Evolutionary conservation across 37 sponge, comb jelly and placozoan genomes (phyloP), one percentile per base, ranked within the genome.

Genomic region (Oopsacas minuta): DNA sequence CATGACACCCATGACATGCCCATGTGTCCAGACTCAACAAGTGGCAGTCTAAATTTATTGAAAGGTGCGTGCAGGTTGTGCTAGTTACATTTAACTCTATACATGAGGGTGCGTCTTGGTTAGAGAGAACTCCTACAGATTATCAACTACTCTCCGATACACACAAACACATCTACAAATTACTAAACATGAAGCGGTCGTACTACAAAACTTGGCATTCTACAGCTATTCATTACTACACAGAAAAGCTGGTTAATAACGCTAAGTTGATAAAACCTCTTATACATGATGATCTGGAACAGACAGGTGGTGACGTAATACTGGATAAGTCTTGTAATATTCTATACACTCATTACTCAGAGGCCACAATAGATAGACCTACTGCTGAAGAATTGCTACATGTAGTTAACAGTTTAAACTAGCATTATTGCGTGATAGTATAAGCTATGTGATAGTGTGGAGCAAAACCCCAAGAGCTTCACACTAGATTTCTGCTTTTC

Each of bases 1-100:
- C 75, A 25, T 61, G 75, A 61, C 75, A 61, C 75, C 75, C 75
- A 25, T 61, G 75, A 61, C 75, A 61, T n/a, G 30, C 75, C 7
- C 75, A 61, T 34, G 30, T 61, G 28, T 10, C 75, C 75, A 10
- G 75, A 61, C 22, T 61, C 22, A 61, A 61, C 75, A 3, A 3
- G 30, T 61, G 75, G 75, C 20, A n/a, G 1, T 61, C 75, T 3
- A 10, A 61, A 12, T 61, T 61, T 34, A 12, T 20, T 25, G 28
- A 61, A 10, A 10, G 22, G 22, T 61, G 32, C 22, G 3, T 61
- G 28, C 75, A 61, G 28, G 75, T 61, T 20, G 75, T 61, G 75
- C 22, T 61, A 25, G 75, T 61, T n/a, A 61, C 75, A 3, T 61
- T 61, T n/a, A 61, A 61, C 30, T 61, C 28, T 61, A 34, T 61